Conservation (phyloP, 2,888 invertebrate genomes). For the Nasonia oneida region DNA sequence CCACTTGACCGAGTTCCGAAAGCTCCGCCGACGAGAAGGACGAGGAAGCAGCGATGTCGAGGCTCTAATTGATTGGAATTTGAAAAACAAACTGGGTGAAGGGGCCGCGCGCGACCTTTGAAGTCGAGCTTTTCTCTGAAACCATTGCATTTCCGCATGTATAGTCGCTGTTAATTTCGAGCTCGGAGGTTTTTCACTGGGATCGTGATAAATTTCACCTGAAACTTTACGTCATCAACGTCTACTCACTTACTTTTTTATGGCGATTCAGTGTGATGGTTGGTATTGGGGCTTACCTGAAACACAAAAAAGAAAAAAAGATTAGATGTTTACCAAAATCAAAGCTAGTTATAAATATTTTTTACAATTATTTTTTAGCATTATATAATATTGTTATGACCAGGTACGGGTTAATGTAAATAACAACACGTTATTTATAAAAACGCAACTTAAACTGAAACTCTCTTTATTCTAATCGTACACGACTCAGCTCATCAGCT, state of each 20-base stretch:
- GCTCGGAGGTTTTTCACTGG: neutral
- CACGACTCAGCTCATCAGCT: too few species aligned
- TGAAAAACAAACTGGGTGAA: conserved; percentile 26
- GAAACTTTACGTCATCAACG: neutral
- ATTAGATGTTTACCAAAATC: neutral
- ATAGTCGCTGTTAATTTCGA: conserved; percentile 8
- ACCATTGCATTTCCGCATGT: neutral
- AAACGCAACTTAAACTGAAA: too few species aligned
- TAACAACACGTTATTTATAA: too few species aligned
- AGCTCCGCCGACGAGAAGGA: neutral
- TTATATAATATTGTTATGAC: too few species aligned
- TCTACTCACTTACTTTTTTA: neutral
- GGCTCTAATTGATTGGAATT: conserved; percentile 52
- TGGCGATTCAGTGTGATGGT: neutral
- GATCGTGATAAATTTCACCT: neutral
- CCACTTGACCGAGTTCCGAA: conserved; percentile 42
- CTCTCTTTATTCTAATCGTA: too few species aligned
- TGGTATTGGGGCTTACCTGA: neutral
- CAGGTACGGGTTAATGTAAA: too few species aligned
- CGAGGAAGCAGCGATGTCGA: conserved; percentile 1
- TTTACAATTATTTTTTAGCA: too few species aligned
- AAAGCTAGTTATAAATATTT: too few species aligned
- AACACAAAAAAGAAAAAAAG: neutral
- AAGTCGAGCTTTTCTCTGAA: conserved; percentile 32
- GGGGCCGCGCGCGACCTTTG: conserved; percentile 11